phyloP scores from a whole-genome alignment of 2,888 invertebrate species.

The Leptinotarsa rubiginosa region DNA sequence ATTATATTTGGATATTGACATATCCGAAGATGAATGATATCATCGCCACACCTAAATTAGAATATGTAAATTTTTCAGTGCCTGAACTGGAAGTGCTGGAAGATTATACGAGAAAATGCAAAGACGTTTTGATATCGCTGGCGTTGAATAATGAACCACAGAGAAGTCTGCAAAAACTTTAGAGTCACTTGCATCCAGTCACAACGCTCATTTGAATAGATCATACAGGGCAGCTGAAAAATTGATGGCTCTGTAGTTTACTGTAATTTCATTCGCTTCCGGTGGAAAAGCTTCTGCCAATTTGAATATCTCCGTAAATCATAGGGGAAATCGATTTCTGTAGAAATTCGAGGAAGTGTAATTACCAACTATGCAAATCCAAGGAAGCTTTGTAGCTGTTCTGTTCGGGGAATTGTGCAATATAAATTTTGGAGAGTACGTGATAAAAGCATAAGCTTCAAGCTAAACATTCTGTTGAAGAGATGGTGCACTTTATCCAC shows the following conservation, averaged over 20 bases:
- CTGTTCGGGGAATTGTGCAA: neutral
- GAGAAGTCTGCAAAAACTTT: neutral
- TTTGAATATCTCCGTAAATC: neutral
- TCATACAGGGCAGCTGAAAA: neutral
- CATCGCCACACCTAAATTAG: neutral
- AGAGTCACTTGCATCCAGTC: constrained; percentile 4
- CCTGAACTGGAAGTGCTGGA: constrained; percentile 1
- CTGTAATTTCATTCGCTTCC: neutral
- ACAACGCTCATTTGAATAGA: neutral
- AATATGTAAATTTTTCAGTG: neutral
- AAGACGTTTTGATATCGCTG: neutral
- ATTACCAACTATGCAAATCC: neutral
- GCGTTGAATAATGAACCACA: neutral
- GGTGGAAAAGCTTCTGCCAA: neutral
- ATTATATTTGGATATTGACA: too few species aligned
- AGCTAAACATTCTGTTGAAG: too few species aligned
- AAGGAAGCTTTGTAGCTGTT: neutral
- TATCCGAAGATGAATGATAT: too few species aligned
- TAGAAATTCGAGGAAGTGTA: neutral
- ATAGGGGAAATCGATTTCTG: neutral
- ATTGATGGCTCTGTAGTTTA: neutral
- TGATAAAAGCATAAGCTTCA: neutral
- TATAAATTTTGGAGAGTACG: neutral
- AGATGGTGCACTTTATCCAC: too few species aligned
- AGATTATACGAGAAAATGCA: neutral